phyloP scores from a whole-genome alignment of 2,888 invertebrate species.

The Syrista parreyssii region DNA sequence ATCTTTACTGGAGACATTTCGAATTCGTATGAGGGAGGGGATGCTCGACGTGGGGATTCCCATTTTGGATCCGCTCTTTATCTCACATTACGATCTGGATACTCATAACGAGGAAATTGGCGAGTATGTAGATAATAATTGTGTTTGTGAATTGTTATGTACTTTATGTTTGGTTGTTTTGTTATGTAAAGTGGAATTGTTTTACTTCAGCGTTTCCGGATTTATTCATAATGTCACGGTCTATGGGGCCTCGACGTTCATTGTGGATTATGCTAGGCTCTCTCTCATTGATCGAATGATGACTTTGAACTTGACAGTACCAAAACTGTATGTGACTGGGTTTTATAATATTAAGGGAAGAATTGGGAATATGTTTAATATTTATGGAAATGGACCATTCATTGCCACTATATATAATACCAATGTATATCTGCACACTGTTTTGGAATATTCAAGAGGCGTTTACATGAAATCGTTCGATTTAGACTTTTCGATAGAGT shows the following conservation, averaged over 20 bases:
- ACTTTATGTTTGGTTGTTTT: neutral
- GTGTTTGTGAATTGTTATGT: too few species aligned
- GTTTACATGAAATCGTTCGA: constrained; percentile 58
- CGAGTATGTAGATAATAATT: constrained; percentile 39
- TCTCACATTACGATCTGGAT: constrained; percentile 45
- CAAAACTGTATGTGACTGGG: constrained; percentile 48
- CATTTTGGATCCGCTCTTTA: constrained; percentile 48
- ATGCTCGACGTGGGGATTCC: constrained; percentile 56
- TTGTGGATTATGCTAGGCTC: constrained; percentile 50
- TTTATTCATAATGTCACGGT: constrained; percentile 45
- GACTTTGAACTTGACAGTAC: constrained; percentile 51
- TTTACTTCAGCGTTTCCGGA: constrained; percentile 42
- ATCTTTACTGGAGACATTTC: constrained; percentile 54
- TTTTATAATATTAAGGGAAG: constrained; percentile 54
- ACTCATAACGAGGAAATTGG: constrained; percentile 54
- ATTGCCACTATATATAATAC: constrained; percentile 42
- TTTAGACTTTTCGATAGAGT: constrained; percentile 50
- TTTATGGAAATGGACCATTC: constrained; percentile 51
- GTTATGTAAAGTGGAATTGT: neutral
- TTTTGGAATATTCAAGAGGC: constrained; percentile 52
- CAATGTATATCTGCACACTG: constrained; percentile 48
- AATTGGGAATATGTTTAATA: constrained; percentile 47
- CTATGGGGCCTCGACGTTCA: constrained; percentile 50
- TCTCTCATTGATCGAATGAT: constrained; percentile 55
- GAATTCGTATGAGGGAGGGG: constrained; percentile 53